Percentiles rank a stretch among this genome's conserved stretches.
Evolutionary conservation across 2,888 invertebrate species (phyloP).

Genomic region (Ennomos quercinarius): DNA sequence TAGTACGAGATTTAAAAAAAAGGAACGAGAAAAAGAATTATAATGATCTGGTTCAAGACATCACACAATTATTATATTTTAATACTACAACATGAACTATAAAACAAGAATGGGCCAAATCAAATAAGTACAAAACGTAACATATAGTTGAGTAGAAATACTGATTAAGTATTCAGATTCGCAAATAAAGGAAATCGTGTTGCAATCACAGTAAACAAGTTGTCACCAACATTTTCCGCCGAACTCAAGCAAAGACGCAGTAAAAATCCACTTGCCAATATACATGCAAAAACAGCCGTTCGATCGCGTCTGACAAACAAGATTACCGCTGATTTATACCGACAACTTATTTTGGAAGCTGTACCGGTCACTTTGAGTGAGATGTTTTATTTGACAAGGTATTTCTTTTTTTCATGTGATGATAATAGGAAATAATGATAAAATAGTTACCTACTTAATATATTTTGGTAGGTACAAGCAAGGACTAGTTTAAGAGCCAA

Average conservation of each 20-base stretch:
- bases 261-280: constrained; percentile 40
- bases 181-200: constrained; percentile 25
- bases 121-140: too few species aligned
- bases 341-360: constrained; percentile 52
- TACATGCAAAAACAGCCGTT: constrained; percentile 60
- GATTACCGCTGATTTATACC: constrained; percentile 71
- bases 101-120: too few species aligned
- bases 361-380: constrained; percentile 8
- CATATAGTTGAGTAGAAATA: too few species aligned
- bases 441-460: too few species aligned
- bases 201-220: constrained; percentile 32
- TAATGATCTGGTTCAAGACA: too few species aligned
- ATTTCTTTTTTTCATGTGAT: neutral
- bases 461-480: too few species aligned
- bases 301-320: constrained; percentile 66
- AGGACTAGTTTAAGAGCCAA: too few species aligned
- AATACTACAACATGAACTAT: too few species aligned
- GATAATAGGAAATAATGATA: too few species aligned
- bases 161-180: neutral
- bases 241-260: constrained; percentile 34
- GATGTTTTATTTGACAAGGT: constrained; percentile 4
- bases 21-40: too few species aligned
- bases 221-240: constrained; percentile 28
- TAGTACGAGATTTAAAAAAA: too few species aligned
- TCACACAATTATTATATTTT: too few species aligned